These are phyloP conservation scores for Eumeta japonica DNA, from an alignment of 1,140 invertebrate species.

Conservation along the genomic window DNA sequence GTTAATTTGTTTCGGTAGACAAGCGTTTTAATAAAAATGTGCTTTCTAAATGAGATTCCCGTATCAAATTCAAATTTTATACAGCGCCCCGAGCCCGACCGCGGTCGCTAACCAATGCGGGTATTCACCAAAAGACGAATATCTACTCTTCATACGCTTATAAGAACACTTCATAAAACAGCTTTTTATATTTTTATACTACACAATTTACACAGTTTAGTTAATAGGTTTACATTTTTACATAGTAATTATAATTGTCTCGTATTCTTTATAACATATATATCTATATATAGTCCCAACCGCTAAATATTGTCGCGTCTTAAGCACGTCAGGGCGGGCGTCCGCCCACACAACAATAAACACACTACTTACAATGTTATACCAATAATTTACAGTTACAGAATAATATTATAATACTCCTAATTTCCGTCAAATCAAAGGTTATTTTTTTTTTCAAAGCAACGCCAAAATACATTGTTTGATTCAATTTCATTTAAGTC, in stretches of 20 bases:
- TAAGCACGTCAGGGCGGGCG: too few relatives aligned
- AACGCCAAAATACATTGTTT: not conserved
- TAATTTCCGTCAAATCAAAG: not conserved
- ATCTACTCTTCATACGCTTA: slow-evolving; percentile 38
- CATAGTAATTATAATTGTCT: slow-evolving; percentile 54
- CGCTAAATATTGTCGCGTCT: slow-evolving; percentile 56
- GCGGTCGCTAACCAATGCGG: too few relatives aligned
- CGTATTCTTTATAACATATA: slow-evolving; percentile 49
- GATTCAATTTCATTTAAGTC: not conserved
- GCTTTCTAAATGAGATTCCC: slow-evolving; percentile 14
- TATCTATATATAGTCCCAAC: slow-evolving; percentile 39
- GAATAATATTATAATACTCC: not conserved
- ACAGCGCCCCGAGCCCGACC: too few relatives aligned
- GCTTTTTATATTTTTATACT: slow-evolving; percentile 50
- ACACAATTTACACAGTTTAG: slow-evolving; percentile 57
- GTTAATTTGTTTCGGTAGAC: too few relatives aligned
- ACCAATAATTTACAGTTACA: not conserved
- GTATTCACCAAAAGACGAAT: slow-evolving; percentile 21
- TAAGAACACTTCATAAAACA: slow-evolving; percentile 56
- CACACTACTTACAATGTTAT: not conserved
- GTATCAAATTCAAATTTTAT: too few relatives aligned
- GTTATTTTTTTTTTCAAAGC: not conserved
- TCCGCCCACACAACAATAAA: not conserved
- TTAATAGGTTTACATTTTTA: slow-evolving; percentile 57
- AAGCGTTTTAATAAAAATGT: too few relatives aligned